Base-by-base conservation (phyloP, 2,888 invertebrate species). In the Timema cristinae region DNA sequence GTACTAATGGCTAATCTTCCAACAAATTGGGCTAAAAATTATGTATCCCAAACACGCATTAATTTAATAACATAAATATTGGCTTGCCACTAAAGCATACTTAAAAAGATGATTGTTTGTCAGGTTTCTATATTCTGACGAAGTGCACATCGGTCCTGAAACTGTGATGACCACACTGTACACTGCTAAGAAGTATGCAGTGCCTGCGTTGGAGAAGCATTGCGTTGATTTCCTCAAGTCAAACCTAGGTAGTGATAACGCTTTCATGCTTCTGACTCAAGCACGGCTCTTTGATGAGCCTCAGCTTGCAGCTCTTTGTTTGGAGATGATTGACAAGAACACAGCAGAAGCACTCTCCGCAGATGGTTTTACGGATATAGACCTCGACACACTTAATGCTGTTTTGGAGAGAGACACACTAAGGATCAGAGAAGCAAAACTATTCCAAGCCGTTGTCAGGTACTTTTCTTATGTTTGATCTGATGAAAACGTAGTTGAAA, bases 121-220 rank as follows among this genome's bases (percentile, higher is more conserved):
- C 67, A 79, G 79, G 80, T 90, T 89, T 81, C 83, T 90, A 70
- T 94, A 94, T 79, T 91, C 93, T 0, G 94, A 94, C 83, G 92
- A 93, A 80, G 91, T 93, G 11, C 87, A 90, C 73, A 92, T 94
- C 77, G 92, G 91, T 9, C 91, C 93, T 0, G 93, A 94, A 79
- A 91, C 91, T 79, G 94, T 94, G 2, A 93, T 94, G 93, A 91
- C 92, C 1, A 93, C 93, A 0, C 81, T 94, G 68, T 94, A 94
- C 78, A 91, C 93, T 0, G 94, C 94, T 7, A 94, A 94, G 79
- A 94, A 94, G 78, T 94, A 94, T 83, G 93, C 92, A 2, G 92
- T 94, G 0, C 91, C 92, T 0, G 91, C 92, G 5, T 82, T 94
- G 74, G 94, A 94, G 78, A 89, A 90, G 77, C 91, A 91, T 73